Base-by-base conservation (phyloP, 2,113 vertebrate genomes). In the Chauna torquata region DNA sequence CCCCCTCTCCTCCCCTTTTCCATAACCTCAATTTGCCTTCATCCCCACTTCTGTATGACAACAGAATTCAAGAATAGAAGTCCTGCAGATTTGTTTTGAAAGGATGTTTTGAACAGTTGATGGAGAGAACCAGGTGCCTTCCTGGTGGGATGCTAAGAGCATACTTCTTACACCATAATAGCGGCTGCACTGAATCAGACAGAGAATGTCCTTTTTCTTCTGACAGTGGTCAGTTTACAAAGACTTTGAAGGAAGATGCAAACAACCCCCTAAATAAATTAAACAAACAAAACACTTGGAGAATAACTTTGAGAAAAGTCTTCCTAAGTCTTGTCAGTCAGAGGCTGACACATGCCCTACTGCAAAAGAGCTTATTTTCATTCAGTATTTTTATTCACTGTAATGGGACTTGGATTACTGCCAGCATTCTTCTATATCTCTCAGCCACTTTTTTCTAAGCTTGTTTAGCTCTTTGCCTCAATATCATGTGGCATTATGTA, bases 321-420 rank as follows among this genome's bases (percentile, higher is more conserved):
- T 64, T 84, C 14, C 16, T 47, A 65, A 79, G 47, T 76, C 49
- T 69, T 94, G 69, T 91, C 83, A 34, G 9, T 84, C 3, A 3
- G 71, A 91, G 82, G 40, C 71, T 94, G 91, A 65, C 69, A 65
- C 15, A 5, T 86, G 47, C 61, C 86, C 77, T 94, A 57, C 59
- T 91, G 47, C 42, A 28, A 11, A 36, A 61, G 89, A n/a, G 52
- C 88, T 95, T 90, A 54, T 94, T 94, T 95, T 75, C 81, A 84
- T 82, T 91, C 82, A 72, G 54, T 95, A 19, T 74, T 95, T 93
- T 92, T 77, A 47, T 83, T 83, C 34, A 19, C 65, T 45, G 20
- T 74, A 82, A 69, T 61, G 72, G 44, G 78, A 36, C 32, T 68
- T 93, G 95, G 72, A 61, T 77, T 83, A 42, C 22, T 89, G 77